A percentile compares a stretch with the other conserved stretches of the same genome.
These are phyloP conservation scores for Nebria brevicollis DNA, from an alignment of 2,888 invertebrate genomes.

Conservation along the genomic window DNA sequence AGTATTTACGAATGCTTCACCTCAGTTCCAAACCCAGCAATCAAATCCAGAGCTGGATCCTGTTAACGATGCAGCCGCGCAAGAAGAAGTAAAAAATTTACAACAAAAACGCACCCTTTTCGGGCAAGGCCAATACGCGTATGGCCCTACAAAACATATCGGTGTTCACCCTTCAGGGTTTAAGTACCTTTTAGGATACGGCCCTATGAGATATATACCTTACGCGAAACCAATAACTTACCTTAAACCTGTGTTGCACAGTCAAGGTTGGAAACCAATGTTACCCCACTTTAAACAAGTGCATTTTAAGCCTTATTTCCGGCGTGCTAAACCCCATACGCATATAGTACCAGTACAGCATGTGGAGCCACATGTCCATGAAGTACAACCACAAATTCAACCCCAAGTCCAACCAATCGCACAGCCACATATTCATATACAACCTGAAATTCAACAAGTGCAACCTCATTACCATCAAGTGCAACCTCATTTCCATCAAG, in stretches of 20 bases:
- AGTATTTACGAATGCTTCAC: slow-evolving; percentile 46
- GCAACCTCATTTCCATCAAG: no score
- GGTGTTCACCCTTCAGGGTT: slow-evolving; percentile 55
- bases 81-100: slow-evolving; percentile 51
- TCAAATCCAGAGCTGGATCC: slow-evolving; percentile 54
- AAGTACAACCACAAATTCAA: slow-evolving; percentile 14
- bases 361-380: not conserved
- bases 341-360: slow-evolving; percentile 4
- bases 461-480: not conserved
- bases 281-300: not conserved
- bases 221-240: slow-evolving; percentile 54
- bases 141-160: slow-evolving; percentile 57
- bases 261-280: slow-evolving; percentile 31
- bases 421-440: slow-evolving; percentile 17
- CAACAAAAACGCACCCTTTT: slow-evolving; percentile 59
- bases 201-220: slow-evolving; percentile 55
- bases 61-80: slow-evolving; percentile 52
- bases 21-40: slow-evolving; percentile 51
- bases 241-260: slow-evolving; percentile 47
- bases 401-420: not conserved
- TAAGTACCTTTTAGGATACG: slow-evolving; percentile 56
- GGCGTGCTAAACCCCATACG: not conserved
- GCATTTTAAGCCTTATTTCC: not conserved
- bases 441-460: slow-evolving; percentile 23
- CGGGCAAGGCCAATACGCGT: slow-evolving; percentile 50